Conservation (phyloP, 2,888 invertebrate species). For the Hyposoter dolosus region DNA sequence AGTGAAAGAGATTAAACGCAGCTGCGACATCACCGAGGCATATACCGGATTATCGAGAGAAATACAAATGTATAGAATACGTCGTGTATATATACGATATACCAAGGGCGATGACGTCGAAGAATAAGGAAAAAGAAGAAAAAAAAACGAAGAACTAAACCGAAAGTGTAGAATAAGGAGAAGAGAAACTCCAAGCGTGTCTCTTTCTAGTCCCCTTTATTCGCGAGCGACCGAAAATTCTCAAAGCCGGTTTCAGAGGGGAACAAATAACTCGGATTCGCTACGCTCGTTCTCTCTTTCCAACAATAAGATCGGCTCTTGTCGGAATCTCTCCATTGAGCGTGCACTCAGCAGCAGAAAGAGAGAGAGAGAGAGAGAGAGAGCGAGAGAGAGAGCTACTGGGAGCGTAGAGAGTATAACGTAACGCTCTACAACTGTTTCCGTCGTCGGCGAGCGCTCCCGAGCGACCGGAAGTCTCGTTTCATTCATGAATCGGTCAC, state of each 20-base stretch:
- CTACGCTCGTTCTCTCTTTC: conserved; percentile 46
- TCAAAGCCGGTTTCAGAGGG: conserved; percentile 70
- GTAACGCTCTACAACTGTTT: conserved; percentile 83
- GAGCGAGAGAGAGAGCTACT: conserved; percentile 67
- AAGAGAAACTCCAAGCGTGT: conserved; percentile 28
- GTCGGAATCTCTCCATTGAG: conserved; percentile 42
- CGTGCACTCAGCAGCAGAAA: neutral
- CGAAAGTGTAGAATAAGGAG: conserved; percentile 42
- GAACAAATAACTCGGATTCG: conserved; percentile 39
- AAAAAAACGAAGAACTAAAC: conserved; percentile 25
- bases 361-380: conserved; percentile 10
- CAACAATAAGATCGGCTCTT: conserved; percentile 42
- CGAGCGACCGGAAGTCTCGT: conserved; percentile 83
- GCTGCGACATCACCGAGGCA: conserved; percentile 48
- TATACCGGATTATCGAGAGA: conserved; percentile 48
- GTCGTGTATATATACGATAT: conserved; percentile 3
- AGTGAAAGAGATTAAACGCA: conserved; percentile 23
- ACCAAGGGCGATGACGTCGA: conserved; percentile 12
- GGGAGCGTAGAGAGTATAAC: conserved; percentile 72
- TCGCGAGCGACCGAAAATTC: conserved; percentile 69
- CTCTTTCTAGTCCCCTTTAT: conserved; percentile 45
- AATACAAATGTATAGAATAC: conserved; percentile 31
- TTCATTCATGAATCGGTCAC: conserved; percentile 84
- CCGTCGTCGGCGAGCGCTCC: conserved; percentile 79
- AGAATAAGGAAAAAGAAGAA: neutral